A percentile compares a stretch with the other conserved stretches of the same genome.
Evolutionary conservation across 2,888 invertebrate species (phyloP).

Genomic region (Watsonalla cultraria): DNA sequence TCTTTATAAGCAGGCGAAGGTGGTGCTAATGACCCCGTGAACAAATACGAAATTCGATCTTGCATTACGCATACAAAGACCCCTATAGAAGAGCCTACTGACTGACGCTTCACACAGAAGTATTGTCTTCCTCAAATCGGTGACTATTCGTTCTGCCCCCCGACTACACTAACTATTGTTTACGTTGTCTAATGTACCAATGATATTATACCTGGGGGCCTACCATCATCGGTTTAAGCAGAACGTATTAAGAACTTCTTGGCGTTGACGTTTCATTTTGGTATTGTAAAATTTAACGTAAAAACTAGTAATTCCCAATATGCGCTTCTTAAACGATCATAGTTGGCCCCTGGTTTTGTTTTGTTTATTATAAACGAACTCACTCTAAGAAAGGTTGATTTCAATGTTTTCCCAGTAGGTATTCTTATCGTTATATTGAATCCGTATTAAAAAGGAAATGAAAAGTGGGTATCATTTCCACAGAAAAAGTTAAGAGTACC

Average conservation of each 20-base stretch:
- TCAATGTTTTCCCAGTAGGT: conserved; percentile 25
- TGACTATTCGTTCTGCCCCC: conserved; percentile 34
- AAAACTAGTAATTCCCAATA: too few relatives aligned
- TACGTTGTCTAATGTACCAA: conserved; percentile 25
- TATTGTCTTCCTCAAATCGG: conserved; percentile 61
- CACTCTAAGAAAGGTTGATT: conserved; percentile 30
- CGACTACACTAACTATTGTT: conserved; percentile 34
- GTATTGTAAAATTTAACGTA: too few relatives aligned
- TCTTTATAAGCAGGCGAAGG: conserved; percentile 76
- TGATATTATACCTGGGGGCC: conserved; percentile 7
- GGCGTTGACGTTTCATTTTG: too few relatives aligned
- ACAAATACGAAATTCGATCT: conserved; percentile 79
- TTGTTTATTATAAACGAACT: conserved; percentile 16
- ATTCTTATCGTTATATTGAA: conserved; percentile 54
- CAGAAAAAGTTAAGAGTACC: conserved; percentile 45
- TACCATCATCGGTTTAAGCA: too few relatives aligned
- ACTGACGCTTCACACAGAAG: conserved; percentile 42
- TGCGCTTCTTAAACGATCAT: too few relatives aligned
- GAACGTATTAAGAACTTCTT: too few relatives aligned
- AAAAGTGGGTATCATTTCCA: conserved; percentile 51
- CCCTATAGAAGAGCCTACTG: conserved; percentile 41
- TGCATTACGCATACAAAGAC: conserved; percentile 75
- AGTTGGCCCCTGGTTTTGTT: background rate
- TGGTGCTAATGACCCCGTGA: conserved; percentile 75
- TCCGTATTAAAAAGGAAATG: conserved; percentile 55